Evolutionary conservation across 2,797 vertebrate species (phyloP).

Genomic region (Bovichtus variegatus): DNA sequence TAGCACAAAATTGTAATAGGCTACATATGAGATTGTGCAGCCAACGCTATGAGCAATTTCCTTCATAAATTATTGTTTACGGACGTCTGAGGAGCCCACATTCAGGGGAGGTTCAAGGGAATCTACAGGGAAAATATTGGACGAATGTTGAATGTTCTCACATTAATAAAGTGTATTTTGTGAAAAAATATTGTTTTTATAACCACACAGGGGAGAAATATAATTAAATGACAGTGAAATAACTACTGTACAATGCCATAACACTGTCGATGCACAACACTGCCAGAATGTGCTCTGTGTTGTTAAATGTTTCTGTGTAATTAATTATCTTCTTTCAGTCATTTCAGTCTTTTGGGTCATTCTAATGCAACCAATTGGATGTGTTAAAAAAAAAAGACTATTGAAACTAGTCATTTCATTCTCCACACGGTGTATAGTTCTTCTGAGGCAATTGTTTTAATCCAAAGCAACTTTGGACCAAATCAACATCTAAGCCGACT

Average conservation of each 20-base stretch:
- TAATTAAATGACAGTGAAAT: conserved; percentile 9
- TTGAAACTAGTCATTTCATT: background rate
- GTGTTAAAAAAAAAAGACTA: background rate
- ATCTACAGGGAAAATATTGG: conserved; percentile 6
- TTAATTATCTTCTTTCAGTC: conserved; percentile 5
- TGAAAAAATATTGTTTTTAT: conserved; percentile 8
- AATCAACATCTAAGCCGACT: conserved; percentile 43
- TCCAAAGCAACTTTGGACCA: conserved; percentile 14
- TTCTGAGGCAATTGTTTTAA: conserved; percentile 8
- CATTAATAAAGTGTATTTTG: background rate
- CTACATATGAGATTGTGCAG: conserved; percentile 39
- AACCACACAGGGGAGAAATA: background rate
- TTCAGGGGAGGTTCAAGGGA: conserved; percentile 9
- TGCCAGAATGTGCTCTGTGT: conserved; percentile 6
- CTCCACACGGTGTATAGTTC: background rate
- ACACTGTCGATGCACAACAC: conserved; percentile 4
- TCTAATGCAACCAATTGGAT: conserved; percentile 20
- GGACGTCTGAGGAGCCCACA: conserved; percentile 12
- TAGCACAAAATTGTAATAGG: conserved; percentile 51
- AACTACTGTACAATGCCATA: background rate
- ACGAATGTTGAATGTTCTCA: background rate
- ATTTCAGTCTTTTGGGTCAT: too few species aligned
- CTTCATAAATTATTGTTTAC: conserved; percentile 37
- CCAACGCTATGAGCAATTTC: conserved; percentile 15
- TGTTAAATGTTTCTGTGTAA: conserved; percentile 16